Evolutionary conservation across 2,797 vertebrate species (phyloP).

Genomic region (Enteromius mattozi): DNA sequence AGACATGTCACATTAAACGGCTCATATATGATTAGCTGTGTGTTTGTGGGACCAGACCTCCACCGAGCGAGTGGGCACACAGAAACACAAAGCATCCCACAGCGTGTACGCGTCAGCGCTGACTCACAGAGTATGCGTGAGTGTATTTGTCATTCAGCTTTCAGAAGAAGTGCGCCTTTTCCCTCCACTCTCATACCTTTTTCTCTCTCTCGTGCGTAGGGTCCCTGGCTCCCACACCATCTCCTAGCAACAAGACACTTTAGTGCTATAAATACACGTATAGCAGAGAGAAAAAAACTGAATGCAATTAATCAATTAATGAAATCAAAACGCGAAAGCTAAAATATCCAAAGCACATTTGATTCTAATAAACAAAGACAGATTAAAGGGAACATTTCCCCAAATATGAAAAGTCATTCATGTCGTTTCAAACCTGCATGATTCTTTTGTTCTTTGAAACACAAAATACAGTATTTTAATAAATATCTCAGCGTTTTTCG

Average conservation of each 20-base stretch:
- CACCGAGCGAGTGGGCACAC: conserved; percentile 52
- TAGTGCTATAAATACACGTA: conserved; percentile 79
- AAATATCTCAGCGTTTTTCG: background rate
- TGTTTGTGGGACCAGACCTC: conserved; percentile 37
- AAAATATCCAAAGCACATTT: background rate
- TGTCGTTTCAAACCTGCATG: background rate
- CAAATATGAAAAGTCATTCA: background rate
- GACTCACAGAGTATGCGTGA: conserved; percentile 73
- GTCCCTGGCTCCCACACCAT: conserved; percentile 70
- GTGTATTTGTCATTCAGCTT: conserved; percentile 74
- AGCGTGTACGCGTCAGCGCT: conserved; percentile 74
- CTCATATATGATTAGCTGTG: conserved; percentile 39
- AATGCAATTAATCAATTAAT: conserved; percentile 46
- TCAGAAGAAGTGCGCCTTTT: conserved; percentile 73
- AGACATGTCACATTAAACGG: conserved; percentile 42
- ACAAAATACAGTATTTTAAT: background rate
- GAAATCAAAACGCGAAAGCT: background rate
- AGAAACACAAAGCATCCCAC: conserved; percentile 50
- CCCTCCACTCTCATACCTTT: conserved; percentile 66
- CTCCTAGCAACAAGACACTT: conserved; percentile 83
- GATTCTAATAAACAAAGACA: background rate
- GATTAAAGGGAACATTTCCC: background rate
- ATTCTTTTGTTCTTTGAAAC: background rate
- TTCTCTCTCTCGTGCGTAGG: conserved; percentile 61
- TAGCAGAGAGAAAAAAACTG: conserved; percentile 61